These are phyloP conservation scores for Megalops atlanticus DNA, from an alignment of 2,113 vertebrate genomes.

Conservation along the genomic window DNA sequence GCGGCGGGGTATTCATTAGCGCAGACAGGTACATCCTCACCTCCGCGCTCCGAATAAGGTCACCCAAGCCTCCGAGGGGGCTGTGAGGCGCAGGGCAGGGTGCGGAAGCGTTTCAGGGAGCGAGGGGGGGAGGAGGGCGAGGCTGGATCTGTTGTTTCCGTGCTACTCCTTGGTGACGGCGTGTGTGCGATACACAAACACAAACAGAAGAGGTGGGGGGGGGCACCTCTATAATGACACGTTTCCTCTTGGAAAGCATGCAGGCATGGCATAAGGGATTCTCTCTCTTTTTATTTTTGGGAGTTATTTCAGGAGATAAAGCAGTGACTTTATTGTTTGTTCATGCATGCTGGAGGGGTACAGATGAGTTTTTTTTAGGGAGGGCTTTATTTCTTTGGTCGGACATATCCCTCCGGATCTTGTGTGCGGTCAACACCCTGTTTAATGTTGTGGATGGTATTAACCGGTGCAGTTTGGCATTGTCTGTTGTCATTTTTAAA, in stretches of 20 bases:
- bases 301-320: constrained; percentile 58
- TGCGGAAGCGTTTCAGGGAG: too few relatives aligned
- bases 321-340: constrained; percentile 47
- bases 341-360: constrained; percentile 32
- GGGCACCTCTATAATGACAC: constrained; percentile 62
- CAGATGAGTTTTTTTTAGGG: not conserved
- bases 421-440: constrained; percentile 38
- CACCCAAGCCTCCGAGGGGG: constrained; percentile 36
- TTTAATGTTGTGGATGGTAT: too few relatives aligned
- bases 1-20: not conserved
- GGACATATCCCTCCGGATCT: too few relatives aligned
- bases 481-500: too few relatives aligned
- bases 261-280: constrained; percentile 51
- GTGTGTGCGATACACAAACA: constrained; percentile 54
- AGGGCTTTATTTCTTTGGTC: not conserved
- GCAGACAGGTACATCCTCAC: constrained; percentile 3
- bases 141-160: constrained; percentile 44
- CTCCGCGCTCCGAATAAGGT: constrained; percentile 5
- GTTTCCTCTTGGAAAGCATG: constrained; percentile 54
- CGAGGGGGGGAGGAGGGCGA: not conserved
- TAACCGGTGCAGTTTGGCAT: too few relatives aligned
- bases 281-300: constrained; percentile 43
- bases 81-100: too few relatives aligned
- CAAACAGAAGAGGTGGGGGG: constrained; percentile 35
- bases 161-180: constrained; percentile 60